phyloP scores from a whole-genome alignment of 2,888 invertebrate species.

The Hirtodrosophila confusa region DNA sequence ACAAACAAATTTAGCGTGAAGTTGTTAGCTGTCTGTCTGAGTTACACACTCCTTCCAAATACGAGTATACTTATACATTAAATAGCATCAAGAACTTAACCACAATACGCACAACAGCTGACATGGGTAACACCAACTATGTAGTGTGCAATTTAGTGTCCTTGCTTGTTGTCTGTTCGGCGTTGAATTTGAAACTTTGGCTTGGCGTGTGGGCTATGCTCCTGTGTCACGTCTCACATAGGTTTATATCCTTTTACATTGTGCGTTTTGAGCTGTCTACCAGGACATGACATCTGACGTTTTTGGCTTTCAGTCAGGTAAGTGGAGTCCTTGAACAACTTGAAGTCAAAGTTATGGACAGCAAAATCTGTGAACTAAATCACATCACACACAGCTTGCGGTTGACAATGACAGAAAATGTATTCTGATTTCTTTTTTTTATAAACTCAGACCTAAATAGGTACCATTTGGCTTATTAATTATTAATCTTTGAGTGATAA shows the following conservation, averaged over 20 bases:
- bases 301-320: background rate
- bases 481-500: too few species aligned
- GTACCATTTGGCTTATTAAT: too few species aligned
- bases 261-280: background rate
- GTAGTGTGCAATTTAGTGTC: constrained; percentile 23
- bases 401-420: too few species aligned
- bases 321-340: background rate
- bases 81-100: constrained; percentile 24
- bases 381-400: too few species aligned
- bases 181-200: background rate
- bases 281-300: background rate
- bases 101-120: constrained; percentile 20
- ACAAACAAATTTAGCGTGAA: constrained; percentile 49
- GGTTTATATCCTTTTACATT: background rate
- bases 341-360: background rate
- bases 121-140: constrained; percentile 20
- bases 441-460: too few species aligned
- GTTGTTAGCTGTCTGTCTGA: constrained; percentile 31
- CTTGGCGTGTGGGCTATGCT: background rate
- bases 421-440: too few species aligned
- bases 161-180: constrained; percentile 14
- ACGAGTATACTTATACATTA: background rate
- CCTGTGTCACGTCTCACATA: background rate
- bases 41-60: background rate
- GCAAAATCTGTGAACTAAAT: too few species aligned